Conservation (phyloP, 1,140 invertebrate genomes). For the Cecropterus lyciades region DNA sequence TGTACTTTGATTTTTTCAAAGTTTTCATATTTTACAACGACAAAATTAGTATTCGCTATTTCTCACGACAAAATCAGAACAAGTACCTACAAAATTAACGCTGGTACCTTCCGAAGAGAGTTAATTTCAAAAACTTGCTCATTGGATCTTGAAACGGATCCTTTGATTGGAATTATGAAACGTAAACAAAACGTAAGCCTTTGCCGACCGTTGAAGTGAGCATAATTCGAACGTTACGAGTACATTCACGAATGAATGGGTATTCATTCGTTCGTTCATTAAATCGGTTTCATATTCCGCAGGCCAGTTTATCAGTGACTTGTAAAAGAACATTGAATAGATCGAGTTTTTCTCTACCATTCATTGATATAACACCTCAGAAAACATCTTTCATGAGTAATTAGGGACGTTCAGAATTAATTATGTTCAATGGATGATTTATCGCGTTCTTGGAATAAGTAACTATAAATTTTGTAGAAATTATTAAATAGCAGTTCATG, state of each 20-base stretch:
- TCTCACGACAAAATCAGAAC: too few relatives aligned
- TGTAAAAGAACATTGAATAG: slow-evolving; percentile 23
- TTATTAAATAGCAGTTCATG: too few relatives aligned
- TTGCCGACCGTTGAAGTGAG: slow-evolving; percentile 48
- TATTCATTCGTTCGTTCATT: slow-evolving; percentile 54
- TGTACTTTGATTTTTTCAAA: too few relatives aligned
- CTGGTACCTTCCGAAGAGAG: neutral
- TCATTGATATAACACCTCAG: slow-evolving; percentile 23
- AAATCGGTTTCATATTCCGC: slow-evolving; percentile 47
- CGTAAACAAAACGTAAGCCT: slow-evolving; percentile 36
- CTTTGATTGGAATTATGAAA: slow-evolving; percentile 35
- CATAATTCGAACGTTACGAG: slow-evolving; percentile 46
- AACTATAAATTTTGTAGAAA: too few relatives aligned
- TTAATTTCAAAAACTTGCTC: slow-evolving; percentile 8
- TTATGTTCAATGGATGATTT: neutral
- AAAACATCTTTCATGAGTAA: slow-evolving; percentile 24
- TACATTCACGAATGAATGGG: slow-evolving; percentile 52
- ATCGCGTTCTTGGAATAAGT: neutral
- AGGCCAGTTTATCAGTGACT: slow-evolving; percentile 42
- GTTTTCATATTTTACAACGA: too few relatives aligned
- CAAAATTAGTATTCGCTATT: too few relatives aligned
- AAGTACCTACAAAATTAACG: too few relatives aligned
- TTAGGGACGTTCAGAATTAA: slow-evolving; percentile 12
- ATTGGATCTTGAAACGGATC: slow-evolving; percentile 17
- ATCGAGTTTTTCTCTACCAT: slow-evolving; percentile 23